These are phyloP conservation scores for Electrophaes corylata DNA, from an alignment of 2,888 invertebrate genomes.

Conservation along the genomic window DNA sequence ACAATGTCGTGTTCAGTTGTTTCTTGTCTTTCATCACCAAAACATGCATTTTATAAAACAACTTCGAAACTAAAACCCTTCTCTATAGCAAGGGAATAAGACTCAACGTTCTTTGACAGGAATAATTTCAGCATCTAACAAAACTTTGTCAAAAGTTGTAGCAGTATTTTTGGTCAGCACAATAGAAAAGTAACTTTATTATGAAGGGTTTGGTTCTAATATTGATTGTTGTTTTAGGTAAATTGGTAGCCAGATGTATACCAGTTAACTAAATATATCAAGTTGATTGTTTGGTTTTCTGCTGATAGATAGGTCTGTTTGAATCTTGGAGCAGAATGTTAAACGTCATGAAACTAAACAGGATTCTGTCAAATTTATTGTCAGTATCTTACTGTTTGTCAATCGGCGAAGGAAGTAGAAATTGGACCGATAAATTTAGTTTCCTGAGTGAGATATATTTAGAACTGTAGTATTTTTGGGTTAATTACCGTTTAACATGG, in stretches of 20 bases:
- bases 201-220: slow-evolving; percentile 44
- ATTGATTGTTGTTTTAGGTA: slow-evolving; percentile 18
- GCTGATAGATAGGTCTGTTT: slow-evolving; percentile 63
- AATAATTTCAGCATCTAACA: neutral
- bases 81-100: slow-evolving; percentile 5
- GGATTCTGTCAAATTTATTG: slow-evolving; percentile 37
- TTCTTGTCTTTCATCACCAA: slow-evolving; percentile 68
- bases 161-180: slow-evolving; percentile 7
- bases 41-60: slow-evolving; percentile 52
- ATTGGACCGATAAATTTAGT: slow-evolving; percentile 27
- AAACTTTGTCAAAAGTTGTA: neutral
- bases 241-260: slow-evolving; percentile 56
- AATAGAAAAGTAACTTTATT: slow-evolving; percentile 15
- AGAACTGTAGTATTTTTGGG: slow-evolving; percentile 10
- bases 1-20: slow-evolving; percentile 66
- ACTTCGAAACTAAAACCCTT: slow-evolving; percentile 4
- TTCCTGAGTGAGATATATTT: slow-evolving; percentile 25
- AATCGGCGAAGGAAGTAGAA: slow-evolving; percentile 26
- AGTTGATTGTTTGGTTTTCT: slow-evolving; percentile 69
- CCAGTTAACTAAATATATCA: slow-evolving; percentile 74
- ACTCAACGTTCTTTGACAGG: slow-evolving; percentile 12
- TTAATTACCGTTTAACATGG: slow-evolving; percentile 26
- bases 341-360: slow-evolving; percentile 43
- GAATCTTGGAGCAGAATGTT: slow-evolving; percentile 39
- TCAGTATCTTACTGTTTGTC: slow-evolving; percentile 23